Evolutionary conservation across 37 sponge, comb jelly and placozoan species (phyloP), one percentile per base, ranked within the genome.

Genomic region (Aphrocallistes beatrix): DNA sequence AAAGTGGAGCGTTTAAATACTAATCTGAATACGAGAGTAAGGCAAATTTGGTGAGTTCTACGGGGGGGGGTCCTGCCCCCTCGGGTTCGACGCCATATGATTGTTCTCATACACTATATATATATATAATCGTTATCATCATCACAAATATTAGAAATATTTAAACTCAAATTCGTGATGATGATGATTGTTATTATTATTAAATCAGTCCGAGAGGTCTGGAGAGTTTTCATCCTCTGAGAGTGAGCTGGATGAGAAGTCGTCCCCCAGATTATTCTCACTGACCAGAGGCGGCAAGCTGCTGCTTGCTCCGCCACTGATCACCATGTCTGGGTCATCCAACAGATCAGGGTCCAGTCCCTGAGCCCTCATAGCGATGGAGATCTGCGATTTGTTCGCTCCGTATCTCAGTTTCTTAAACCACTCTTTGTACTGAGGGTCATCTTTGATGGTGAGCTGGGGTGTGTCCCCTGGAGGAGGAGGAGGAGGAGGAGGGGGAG

Each of bases 371-470:
- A 95, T 95, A 37, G 91, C 88, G 85, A 93, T 88, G 1, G 85
- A 82, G 36, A 95, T 69, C 51, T 93, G 93, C 51, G 88, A 49
- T 6, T 87, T 88, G 81, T 89, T 93, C 23, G 91, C 96, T 81
- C 96, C 96, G 91, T 94, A 51, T 90, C 91, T 89, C 45, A 91
- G 86, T 90, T 90, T 89, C 51, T 85, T 90, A 84, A 93, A 95
- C 84, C 82, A 95, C 37, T 90, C 87, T 85, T 91, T 90, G 83
- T 93, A 95, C 34, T 83, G 49, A 9, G 96, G 96, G 82, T 95
- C 89, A 51, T 95, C 91, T 82, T 90, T 91, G 0, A 90, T 88
- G 8, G 75, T 60, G 25, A 60, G n/a, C 75, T 60, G 75, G 34
- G 75, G 75, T 8, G 34, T 28, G 75, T 28, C 21, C 10, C 3